Evolutionary conservation across 2,797 vertebrate species (phyloP).

Genomic region (Brachyalestes nurse): DNA sequence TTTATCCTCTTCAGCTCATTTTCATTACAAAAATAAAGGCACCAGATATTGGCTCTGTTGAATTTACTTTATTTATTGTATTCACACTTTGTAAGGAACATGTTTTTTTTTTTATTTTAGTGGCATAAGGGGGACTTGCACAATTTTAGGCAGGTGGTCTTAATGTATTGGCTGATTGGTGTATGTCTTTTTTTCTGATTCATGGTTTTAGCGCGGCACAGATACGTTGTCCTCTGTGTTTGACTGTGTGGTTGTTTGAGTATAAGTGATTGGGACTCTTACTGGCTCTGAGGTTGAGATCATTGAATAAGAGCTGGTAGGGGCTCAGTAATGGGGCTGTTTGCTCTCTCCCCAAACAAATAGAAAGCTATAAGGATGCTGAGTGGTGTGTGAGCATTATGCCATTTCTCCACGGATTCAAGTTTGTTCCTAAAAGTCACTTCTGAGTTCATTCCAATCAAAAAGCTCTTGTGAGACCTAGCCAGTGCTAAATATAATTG

Average conservation of each 20-base stretch:
- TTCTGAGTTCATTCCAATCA: slow-evolving; percentile 74
- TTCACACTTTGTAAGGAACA: no score
- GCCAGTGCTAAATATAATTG: slow-evolving; percentile 76
- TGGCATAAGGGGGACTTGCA: no score
- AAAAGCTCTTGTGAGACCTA: slow-evolving; percentile 69
- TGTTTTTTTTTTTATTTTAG: no score
- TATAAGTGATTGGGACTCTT: neutral
- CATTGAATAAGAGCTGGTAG: slow-evolving; percentile 25
- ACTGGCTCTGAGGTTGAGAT: slow-evolving; percentile 5
- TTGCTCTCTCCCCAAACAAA: neutral
- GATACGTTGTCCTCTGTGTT: neutral
- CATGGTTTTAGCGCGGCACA: neutral
- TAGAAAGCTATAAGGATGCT: neutral
- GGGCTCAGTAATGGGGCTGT: slow-evolving; percentile 8
- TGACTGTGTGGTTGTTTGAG: neutral
- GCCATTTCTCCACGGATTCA: neutral
- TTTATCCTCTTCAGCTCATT: neutral
- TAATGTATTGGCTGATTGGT: no score
- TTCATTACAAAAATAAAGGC: neutral
- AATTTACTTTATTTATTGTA: no score
- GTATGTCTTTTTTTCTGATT: neutral
- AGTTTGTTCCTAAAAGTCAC: slow-evolving; percentile 50
- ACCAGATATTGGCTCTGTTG: no score
- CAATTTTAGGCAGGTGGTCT: no score
- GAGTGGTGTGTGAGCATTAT: neutral